Percentiles rank a stretch among this genome's conserved stretches.
phyloP scores from a whole-genome alignment of 2,113 vertebrate species.

The Anthoscopus minutus region DNA sequence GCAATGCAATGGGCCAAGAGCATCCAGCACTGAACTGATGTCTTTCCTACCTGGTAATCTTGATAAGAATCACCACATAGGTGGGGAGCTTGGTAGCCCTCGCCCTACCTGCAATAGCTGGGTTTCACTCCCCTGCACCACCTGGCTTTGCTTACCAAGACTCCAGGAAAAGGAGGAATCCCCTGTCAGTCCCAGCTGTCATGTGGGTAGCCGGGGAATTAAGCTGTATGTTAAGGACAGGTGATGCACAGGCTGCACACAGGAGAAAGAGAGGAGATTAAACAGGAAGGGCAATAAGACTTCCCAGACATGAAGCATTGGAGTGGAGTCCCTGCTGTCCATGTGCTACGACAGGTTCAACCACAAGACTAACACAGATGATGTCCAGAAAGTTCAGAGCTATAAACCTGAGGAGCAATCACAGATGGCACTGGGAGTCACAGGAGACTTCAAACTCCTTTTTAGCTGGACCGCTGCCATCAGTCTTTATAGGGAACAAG shows the following conservation, averaged over 20 bases:
- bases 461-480: neutral
- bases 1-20: neutral
- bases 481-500: neutral
- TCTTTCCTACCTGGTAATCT: neutral
- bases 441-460: neutral
- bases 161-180: neutral
- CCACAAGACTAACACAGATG: neutral
- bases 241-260: neutral
- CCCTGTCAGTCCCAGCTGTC: neutral
- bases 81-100: neutral
- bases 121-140: neutral
- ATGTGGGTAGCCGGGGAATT: neutral
- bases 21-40: neutral
- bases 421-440: neutral
- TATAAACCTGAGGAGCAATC: neutral
- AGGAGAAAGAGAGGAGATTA: neutral
- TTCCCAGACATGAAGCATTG: neutral
- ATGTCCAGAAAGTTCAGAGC: neutral
- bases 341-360: neutral
- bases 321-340: neutral
- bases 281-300: neutral
- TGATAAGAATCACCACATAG: neutral
- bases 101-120: fast-evolving
- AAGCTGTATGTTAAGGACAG: neutral
- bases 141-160: neutral